Base-by-base conservation (phyloP, 2,888 invertebrate genomes). In the Empis livida region DNA sequence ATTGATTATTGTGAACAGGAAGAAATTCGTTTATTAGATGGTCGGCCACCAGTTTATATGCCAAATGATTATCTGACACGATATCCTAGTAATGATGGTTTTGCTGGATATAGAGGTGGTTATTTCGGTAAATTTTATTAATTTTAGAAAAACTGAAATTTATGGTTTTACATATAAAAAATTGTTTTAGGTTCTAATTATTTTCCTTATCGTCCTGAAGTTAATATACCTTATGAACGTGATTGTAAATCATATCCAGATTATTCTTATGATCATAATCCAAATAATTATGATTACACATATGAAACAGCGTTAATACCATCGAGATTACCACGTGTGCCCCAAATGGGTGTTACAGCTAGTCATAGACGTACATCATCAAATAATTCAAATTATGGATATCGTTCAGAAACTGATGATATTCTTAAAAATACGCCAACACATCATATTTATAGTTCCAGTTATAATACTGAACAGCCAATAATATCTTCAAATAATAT, bases 281-380 rank as follows among this genome's bases (percentile, higher is more conserved):
- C 66, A 15, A 64, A 64, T 44, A 68, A 67, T 51, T 63, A 66
- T 40, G 65, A 66, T 47, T 67, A 65, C 44, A 61, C 51, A 4
- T 27, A 27, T 27, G 23, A 27, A 8, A 27, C 23, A 8, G 5
- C 23, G 9, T 37, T 45, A 23, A 45, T 48, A 37, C 48, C 48
- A 39, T 43, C 49, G 14, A 27, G 23, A 27, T 27, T 27, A 27
- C 65, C 66, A 2, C 59, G 68, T 3, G 67, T 68, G 3, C 70
- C 70, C 1, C 65, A 68, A 51, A 69, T 69, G 69, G 69, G 69
- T 13, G 60, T 70, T 1, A 63, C 69, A 3, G 62, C 61, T 2
- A 66, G 65, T 2, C 91, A 90, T 65, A 76, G 83, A 55, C 75
- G 90, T 48, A 86, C 87, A 0, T 81, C 85, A 0, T 86, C 88